Percentiles rank a stretch among this genome's conserved stretches.
Conservation (phyloP, 2,888 invertebrate species). For the Stratiomys singularior region DNA sequence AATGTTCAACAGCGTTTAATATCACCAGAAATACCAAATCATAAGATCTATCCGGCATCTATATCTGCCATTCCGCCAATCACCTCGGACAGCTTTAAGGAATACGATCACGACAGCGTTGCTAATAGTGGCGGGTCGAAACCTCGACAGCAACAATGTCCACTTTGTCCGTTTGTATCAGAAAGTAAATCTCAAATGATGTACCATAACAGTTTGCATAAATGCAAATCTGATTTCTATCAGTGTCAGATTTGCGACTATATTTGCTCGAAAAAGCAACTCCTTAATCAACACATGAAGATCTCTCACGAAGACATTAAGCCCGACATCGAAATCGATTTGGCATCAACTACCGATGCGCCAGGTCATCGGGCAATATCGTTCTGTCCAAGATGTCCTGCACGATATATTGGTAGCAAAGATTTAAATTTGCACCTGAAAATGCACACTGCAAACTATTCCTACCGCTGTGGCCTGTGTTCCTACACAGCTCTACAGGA, state of each 20-base stretch:
- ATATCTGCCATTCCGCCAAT: background rate
- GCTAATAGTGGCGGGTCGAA: conserved; percentile 53
- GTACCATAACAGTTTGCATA: conserved; percentile 88
- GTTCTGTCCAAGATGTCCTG: conserved; percentile 86
- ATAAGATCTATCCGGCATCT: background rate
- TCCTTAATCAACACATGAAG: conserved; percentile 84
- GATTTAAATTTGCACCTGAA: conserved; percentile 79
- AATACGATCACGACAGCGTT: background rate
- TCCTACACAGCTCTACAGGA: conserved; percentile 80
- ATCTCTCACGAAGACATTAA: conserved; percentile 66
- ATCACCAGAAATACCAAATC: background rate
- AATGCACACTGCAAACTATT: conserved; percentile 73
- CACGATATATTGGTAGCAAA: conserved; percentile 80
- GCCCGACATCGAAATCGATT: conserved; percentile 2
- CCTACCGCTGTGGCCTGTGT: conserved; percentile 79
- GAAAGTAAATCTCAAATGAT: conserved; percentile 87
- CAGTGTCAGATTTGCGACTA: conserved; percentile 85
- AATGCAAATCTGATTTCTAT: conserved; percentile 64
- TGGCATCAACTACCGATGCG: background rate
- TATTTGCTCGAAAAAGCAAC: conserved; percentile 81
- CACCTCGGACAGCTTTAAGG: background rate
- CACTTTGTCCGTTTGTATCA: conserved; percentile 84
- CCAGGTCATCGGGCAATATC: conserved; percentile 64
- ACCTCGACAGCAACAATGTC: conserved; percentile 79
- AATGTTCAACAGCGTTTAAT: background rate